Base-by-base conservation (phyloP, 2,797 vertebrate genomes). In the Pseudochirops cupreus region DNA sequence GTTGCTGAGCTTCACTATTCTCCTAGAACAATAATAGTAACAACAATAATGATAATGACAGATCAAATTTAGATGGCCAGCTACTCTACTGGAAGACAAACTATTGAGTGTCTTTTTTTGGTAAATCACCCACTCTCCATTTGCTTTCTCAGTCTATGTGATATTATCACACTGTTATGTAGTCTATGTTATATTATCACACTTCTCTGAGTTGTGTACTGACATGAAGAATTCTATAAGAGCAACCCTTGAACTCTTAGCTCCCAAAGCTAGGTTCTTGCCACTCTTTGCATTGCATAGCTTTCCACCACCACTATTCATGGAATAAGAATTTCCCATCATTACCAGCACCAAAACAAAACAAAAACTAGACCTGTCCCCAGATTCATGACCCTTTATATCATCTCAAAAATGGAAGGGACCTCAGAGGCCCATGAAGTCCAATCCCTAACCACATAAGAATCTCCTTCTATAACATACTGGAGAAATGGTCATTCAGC, bases 1-100 rank as follows among this genome's bases (percentile, higher is more conserved):
- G 94, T 95, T 92, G 16, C 9, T 56, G 94, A 94, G 53, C 56
- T 67, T 95, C 28, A 3, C 21, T 31, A 18, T 56, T 90, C 90
- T 54, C 74, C 90, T 53, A 4, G 5, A 59, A 57, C 24, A 74
- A 92, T 92, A 58, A 53, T 91, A 54, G 5, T 93, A 87, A 95
- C 10, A 87, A 92, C 5, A 92, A 62, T 92, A 58, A 53, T 91
- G 50, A 6, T 94, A 62, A 95, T 57, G 92, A 91, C 10, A 91
- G n/a, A 33, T 62, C 18, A 74, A 91, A 95, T 94, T 96, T 62
- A 58, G 91, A 18, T 24, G 0, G 26, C 13, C 92, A 67, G 59
- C 46, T 24, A 31, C 12, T 52, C 28, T 16, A 55, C 31, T 54
- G 53, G 54, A 18, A 55, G 52, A 91, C 52, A 91, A 31, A 54